These are phyloP conservation scores for Elymnias hypermnestra DNA, from an alignment of 1,140 invertebrate genomes.

Conservation along the genomic window DNA sequence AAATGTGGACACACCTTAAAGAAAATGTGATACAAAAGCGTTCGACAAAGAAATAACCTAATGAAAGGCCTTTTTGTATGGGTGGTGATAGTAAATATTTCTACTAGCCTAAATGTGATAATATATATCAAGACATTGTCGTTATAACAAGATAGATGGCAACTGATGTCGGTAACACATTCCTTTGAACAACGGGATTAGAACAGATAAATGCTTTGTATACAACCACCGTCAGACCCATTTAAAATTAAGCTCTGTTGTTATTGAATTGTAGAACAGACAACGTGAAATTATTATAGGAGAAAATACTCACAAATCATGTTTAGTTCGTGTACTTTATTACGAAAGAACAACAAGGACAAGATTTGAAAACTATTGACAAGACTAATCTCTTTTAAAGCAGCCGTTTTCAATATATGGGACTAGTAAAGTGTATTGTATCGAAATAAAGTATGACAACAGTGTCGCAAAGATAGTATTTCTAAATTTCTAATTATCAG, in stretches of 20 bases:
- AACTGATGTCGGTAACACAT: conserved; percentile 51
- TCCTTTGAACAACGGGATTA: conserved; percentile 58
- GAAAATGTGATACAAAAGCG: not conserved
- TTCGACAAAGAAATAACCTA: conserved; percentile 12
- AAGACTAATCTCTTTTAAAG: too few species aligned
- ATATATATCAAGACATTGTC: conserved; percentile 72
- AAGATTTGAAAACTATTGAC: too few species aligned
- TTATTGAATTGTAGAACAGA: conserved; percentile 33
- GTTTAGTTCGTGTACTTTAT: too few species aligned
- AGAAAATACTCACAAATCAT: too few species aligned
- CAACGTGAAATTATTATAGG: too few species aligned
- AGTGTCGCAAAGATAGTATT: too few species aligned
- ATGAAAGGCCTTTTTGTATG: conserved; percentile 33
- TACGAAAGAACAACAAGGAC: too few species aligned
- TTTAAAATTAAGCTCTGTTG: conserved; percentile 41
- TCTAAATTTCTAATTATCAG: too few species aligned
- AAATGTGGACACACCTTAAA: too few species aligned
- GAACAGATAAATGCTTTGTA: conserved; percentile 42
- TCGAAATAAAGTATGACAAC: too few species aligned
- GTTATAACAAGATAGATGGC: conserved; percentile 65
- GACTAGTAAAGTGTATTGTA: too few species aligned
- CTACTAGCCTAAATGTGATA: conserved; percentile 65
- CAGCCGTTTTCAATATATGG: too few species aligned
- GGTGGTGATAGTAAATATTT: conserved; percentile 60
- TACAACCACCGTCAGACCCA: conserved; percentile 27